phyloP scores from a whole-genome alignment of 1,140 invertebrate genomes.

The Mizuhopecten yessoensis region DNA sequence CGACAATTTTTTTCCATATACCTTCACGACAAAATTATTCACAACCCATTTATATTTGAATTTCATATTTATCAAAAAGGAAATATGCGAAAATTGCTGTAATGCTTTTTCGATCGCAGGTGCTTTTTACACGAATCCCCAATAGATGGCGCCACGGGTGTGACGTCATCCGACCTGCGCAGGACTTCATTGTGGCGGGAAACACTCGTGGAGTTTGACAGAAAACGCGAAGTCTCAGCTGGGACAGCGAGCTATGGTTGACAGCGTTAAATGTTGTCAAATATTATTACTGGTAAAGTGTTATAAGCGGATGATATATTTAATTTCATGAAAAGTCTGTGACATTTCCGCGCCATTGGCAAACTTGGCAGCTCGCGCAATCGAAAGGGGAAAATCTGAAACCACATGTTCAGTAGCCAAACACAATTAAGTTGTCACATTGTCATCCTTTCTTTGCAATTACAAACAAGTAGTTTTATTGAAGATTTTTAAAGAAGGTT shows the following conservation, averaged over 20 bases:
- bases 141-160: background rate
- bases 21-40: too few relatives aligned
- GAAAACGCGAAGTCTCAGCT: slow-evolving; percentile 17
- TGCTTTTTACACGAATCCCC: background rate
- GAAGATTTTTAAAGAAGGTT: background rate
- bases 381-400: background rate
- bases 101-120: background rate
- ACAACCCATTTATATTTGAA: too few relatives aligned
- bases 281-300: background rate
- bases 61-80: too few relatives aligned
- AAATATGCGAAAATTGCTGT: too few relatives aligned
- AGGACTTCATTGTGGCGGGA: background rate
- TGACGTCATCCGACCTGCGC: slow-evolving; percentile 1
- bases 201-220: background rate
- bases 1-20: too few relatives aligned
- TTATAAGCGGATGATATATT: background rate
- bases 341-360: background rate
- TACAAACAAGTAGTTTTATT: background rate
- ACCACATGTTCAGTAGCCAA: background rate
- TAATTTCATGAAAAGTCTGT: background rate
- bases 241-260: too few relatives aligned
- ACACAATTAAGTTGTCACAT: background rate
- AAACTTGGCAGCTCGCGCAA: background rate
- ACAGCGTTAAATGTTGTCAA: background rate
- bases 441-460: too few relatives aligned